Conservation (phyloP, 1,140 invertebrate genomes). For the Aphis craccivora region DNA sequence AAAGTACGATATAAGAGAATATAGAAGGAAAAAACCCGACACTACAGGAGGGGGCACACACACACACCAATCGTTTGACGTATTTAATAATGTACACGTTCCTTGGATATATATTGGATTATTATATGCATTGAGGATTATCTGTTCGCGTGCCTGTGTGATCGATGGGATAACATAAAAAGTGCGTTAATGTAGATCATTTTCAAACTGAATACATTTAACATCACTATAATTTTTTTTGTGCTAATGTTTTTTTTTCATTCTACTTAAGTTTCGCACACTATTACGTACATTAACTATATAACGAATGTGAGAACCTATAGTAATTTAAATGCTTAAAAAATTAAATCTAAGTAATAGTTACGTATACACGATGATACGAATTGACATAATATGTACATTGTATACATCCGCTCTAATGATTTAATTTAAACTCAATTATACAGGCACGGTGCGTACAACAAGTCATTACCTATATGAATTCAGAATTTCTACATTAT, state of each 20-base stretch:
- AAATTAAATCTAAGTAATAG: background rate
- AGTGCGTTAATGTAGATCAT: background rate
- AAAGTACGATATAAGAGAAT: background rate
- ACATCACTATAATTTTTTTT: background rate
- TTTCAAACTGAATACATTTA: conserved; percentile 39
- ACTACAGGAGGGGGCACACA: conserved; percentile 29
- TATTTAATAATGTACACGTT: conserved; percentile 30
- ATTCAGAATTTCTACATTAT: background rate
- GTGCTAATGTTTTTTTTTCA: background rate
- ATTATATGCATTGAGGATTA: conserved; percentile 2
- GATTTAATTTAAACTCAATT: background rate
- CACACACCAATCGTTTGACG: conserved; percentile 47
- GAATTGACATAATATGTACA: background rate
- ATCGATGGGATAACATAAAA: conserved; percentile 41
- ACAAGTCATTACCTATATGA: background rate
- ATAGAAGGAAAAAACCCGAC: conserved; percentile 4
- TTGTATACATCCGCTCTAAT: background rate
- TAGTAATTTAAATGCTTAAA: background rate
- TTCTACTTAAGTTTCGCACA: background rate
- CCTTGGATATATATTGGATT: conserved; percentile 34
- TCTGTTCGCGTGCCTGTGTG: conserved; percentile 32
- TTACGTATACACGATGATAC: background rate
- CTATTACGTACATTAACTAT: background rate
- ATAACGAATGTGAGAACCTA: background rate
- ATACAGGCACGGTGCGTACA: background rate